Conservation (phyloP, 1,140 invertebrate species). For the Dolichoris vasculosae region DNA sequence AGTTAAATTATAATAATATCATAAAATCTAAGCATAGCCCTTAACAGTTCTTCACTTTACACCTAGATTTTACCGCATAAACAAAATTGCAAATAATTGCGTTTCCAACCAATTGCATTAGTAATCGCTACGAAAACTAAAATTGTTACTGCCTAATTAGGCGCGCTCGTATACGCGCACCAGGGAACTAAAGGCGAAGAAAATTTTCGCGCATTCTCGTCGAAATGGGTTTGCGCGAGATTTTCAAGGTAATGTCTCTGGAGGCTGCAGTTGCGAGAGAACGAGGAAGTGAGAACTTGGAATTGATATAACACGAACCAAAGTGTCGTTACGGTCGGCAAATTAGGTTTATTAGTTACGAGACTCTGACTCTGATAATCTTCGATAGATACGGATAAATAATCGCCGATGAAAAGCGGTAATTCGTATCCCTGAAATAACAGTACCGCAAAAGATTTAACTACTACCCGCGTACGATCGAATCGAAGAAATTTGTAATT, state of each 20-base stretch:
- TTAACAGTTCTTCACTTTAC: not conserved
- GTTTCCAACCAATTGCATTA: constrained; percentile 13
- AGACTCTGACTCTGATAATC: constrained; percentile 20
- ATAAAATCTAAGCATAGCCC: constrained; percentile 6
- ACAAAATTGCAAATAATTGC: constrained; percentile 42
- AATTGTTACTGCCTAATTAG: constrained; percentile 38
- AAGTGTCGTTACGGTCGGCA: not conserved
- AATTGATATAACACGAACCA: not conserved
- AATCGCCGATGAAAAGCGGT: not conserved
- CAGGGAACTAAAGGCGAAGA: not conserved
- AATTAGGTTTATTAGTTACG: constrained; percentile 38
- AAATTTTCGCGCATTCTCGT: constrained; percentile 31
- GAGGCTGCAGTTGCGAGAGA: not conserved
- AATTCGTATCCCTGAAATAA: not conserved
- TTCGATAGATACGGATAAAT: constrained; percentile 20
- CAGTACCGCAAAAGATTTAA: not conserved
- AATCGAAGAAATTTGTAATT: not conserved
- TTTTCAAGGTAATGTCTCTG: constrained; percentile 40
- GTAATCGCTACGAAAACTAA: constrained; percentile 5
- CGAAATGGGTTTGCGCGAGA: constrained; percentile 17
- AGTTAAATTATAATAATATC: not conserved
- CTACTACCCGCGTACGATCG: not conserved
- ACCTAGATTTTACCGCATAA: constrained; percentile 9
- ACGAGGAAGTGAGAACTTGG: constrained; percentile 31
- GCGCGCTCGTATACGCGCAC: not conserved